Evolutionary conservation across 2,888 invertebrate species (phyloP).

Genomic region (Tachina fera): DNA sequence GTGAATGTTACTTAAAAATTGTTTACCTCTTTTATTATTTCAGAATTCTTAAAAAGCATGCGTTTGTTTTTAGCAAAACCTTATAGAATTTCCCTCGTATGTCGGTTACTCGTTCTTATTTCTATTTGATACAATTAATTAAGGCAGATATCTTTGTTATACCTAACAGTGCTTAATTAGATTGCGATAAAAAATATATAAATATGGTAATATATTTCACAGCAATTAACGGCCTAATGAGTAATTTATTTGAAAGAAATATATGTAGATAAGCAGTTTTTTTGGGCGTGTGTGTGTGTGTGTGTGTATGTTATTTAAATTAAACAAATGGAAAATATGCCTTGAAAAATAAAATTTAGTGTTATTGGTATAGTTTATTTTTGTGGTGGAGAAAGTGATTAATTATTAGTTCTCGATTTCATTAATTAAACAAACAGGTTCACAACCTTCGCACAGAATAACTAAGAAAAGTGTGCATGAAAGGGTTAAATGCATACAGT

Average conservation of each 20-base stretch:
- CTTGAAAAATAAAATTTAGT: neutral
- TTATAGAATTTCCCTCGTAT: too few relatives aligned
- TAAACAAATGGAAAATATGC: neutral
- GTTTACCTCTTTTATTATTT: too few relatives aligned
- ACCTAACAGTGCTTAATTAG: conserved; percentile 39
- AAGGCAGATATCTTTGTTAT: conserved; percentile 10
- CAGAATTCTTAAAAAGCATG: too few relatives aligned
- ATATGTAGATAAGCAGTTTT: neutral
- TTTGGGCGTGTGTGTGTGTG: neutral
- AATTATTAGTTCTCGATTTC: neutral
- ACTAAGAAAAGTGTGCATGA: too few relatives aligned
- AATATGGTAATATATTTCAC: conserved; percentile 42
- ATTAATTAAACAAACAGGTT: too few relatives aligned
- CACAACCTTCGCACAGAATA: too few relatives aligned
- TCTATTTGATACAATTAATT: too few relatives aligned
- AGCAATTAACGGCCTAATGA: conserved; percentile 59
- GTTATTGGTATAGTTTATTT: neutral
- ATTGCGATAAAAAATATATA: conserved; percentile 29
- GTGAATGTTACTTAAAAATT: too few relatives aligned
- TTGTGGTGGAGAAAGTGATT: neutral
- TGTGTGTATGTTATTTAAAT: neutral
- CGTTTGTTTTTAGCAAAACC: too few relatives aligned
- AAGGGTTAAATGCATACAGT: too few relatives aligned
- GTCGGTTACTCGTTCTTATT: too few relatives aligned
- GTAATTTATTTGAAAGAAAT: conserved; percentile 43